These are phyloP conservation scores for Lepus europaeus DNA, from an alignment of 2,113 vertebrate genomes.

Conservation along the genomic window DNA sequence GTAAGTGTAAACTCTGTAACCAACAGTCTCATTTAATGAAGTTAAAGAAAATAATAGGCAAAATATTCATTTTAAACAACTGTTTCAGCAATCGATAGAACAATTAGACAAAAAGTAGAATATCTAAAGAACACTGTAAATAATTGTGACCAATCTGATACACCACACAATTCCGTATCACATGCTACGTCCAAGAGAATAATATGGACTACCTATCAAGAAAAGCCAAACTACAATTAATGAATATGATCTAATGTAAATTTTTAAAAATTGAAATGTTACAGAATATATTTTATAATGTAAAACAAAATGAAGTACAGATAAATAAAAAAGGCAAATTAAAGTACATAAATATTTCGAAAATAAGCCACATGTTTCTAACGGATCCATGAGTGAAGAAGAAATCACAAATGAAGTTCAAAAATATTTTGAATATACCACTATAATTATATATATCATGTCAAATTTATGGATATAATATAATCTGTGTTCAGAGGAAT, in stretches of 20 bases:
- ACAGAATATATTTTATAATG: neutral
- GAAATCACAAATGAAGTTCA: neutral
- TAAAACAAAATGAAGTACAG: neutral
- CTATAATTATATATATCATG: neutral
- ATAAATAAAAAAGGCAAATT: neutral
- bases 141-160: neutral
- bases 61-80: neutral
- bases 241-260: neutral
- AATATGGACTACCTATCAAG: neutral
- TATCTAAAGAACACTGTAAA: neutral
- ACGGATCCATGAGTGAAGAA: neutral
- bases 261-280: neutral
- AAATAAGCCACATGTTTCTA: neutral
- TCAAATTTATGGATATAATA: neutral
- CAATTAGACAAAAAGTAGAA: neutral
- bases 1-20: neutral
- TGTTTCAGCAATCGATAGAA: neutral
- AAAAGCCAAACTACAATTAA: neutral
- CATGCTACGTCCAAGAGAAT: neutral
- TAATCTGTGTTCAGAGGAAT: neutral
- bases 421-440: neutral
- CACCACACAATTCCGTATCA: neutral
- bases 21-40: neutral
- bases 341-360: neutral
- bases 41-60: neutral